A percentile compares a stretch with the other conserved stretches of the same genome.
phyloP scores from a whole-genome alignment of 2,113 vertebrate genomes.

The Elanoides forficatus region DNA sequence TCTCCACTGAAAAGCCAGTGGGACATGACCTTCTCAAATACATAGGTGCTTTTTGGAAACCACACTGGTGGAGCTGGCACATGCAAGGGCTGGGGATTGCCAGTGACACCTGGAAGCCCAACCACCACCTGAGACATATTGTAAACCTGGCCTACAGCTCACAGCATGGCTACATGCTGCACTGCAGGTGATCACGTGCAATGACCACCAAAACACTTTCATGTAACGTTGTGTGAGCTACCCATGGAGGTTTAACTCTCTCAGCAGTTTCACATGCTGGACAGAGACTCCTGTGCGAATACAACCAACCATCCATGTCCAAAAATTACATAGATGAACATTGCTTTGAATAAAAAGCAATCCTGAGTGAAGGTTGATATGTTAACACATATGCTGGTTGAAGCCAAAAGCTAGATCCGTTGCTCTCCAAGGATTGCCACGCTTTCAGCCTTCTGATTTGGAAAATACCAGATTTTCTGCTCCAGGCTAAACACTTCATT shows the following conservation, averaged over 20 bases:
- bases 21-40: neutral
- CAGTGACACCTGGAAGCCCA: neutral
- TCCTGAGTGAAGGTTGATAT: neutral
- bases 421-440: neutral
- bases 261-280: neutral
- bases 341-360: neutral
- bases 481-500: neutral
- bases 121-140: neutral
- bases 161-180: neutral
- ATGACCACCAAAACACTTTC: neutral
- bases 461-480: conserved; percentile 6
- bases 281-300: neutral
- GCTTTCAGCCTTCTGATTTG: neutral
- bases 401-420: neutral
- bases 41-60: neutral
- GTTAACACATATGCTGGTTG: neutral
- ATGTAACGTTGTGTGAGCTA: fast-evolving
- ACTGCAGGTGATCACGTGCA: fast-evolving
- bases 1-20: neutral
- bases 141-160: neutral
- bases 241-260: neutral
- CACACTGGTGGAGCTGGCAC: fast-evolving
- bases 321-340: neutral
- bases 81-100: neutral
- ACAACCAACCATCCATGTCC: neutral